Evolutionary conservation across 2,113 vertebrate species (phyloP), one percentile per base, ranked within the genome.

Genomic region (Rallus limicola): DNA sequence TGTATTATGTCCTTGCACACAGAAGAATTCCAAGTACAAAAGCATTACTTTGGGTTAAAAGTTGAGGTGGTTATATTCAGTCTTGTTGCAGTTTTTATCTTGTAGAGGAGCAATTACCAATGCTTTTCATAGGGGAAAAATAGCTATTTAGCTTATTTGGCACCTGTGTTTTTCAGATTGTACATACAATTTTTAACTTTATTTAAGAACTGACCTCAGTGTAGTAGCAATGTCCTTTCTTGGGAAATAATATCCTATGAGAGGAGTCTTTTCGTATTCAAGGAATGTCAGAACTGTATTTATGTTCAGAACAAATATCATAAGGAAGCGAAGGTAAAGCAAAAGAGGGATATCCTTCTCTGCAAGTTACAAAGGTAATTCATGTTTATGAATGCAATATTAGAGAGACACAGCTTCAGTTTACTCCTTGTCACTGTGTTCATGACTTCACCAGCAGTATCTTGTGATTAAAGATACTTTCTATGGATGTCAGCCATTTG

Each of bases 401-500:
- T 50, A 58, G 31, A 83, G 90, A 87, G 16, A 74, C 40, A 83
- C 23, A 82, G 5, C 14, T 82, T 65, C 16, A 50, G 16, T 87
- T 93, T 94, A 64, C 29, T 62, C 28, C 69, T 93, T 96, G 62
- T 91, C 16, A 63, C 24, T 72, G 9, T 75, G 33, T 64, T 24
- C 48, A 8, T 80, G 91, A 42, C 48, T 77, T 68, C 76, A 69
- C 12, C 44, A 69, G 65, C 70, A 91, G 26, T 40, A 28, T 84
- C 50, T 93, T 95, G 74, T 91, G 20, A 75, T 90, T 94, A 92
- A 94, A 96, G 67, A 67, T 82, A 78, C 17, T 15, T 86, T 90
- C 62, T 84, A 75, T 75, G 40, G 64, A 89, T 85, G 53, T 69
- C 77, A 95, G 29, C 90, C 38, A 33, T 50, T 81, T 93, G 28